Conservation (phyloP, 2,113 vertebrate genomes). For the Nettapus auritus region DNA sequence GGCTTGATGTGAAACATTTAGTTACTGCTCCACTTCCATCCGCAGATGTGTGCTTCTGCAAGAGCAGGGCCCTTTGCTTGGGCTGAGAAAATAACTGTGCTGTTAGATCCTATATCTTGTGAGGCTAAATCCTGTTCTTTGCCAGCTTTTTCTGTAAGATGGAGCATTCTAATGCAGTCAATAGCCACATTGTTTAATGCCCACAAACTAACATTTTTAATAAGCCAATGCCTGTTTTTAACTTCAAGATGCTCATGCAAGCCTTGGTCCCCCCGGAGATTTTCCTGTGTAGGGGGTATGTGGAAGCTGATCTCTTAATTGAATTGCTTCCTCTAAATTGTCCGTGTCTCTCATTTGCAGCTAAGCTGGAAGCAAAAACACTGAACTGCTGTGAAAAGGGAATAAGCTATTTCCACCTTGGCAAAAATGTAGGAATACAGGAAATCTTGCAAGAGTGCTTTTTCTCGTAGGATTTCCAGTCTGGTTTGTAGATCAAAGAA, state of each 20-base stretch:
- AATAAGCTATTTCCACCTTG: neutral
- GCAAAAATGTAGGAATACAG: neutral
- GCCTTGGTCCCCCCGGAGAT: neutral
- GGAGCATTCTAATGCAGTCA: neutral
- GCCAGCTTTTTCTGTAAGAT: neutral
- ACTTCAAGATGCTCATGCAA: neutral
- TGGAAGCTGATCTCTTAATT: neutral
- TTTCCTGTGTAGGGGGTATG: accelerated
- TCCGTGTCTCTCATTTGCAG: neutral
- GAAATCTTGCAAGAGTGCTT: neutral
- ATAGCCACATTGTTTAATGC: neutral
- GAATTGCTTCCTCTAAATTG: neutral
- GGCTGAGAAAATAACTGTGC: neutral
- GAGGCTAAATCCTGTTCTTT: neutral
- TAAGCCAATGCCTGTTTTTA: neutral
- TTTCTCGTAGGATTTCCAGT: neutral
- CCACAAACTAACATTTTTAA: neutral
- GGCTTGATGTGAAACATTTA: neutral
- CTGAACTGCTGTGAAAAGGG: neutral
- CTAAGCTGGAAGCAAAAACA: neutral
- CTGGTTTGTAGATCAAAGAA: constrained; percentile 30
- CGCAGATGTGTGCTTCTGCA: neutral
- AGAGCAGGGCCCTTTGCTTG: accelerated
- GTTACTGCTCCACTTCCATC: neutral
- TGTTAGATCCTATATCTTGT: neutral